Evolutionary conservation across 2,888 invertebrate genomes (phyloP), one percentile per base, ranked within the genome.

Genomic region (Dendrolimus houi): DNA sequence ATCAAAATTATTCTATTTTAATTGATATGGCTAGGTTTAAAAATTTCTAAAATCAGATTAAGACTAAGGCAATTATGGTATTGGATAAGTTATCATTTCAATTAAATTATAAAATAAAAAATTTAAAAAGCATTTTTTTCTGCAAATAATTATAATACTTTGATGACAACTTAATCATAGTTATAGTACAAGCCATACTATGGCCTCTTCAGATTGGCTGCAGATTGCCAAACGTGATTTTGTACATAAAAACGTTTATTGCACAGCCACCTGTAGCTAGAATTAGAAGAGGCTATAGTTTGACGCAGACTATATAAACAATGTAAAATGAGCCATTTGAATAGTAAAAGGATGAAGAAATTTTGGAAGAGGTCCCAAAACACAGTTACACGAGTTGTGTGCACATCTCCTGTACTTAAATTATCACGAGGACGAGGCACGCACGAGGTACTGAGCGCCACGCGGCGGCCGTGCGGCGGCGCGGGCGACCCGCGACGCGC

Each of bases 401-500:
- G 82, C 81, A 81, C 76, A 70, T 76, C 75, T 81, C 80, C 83
- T 85, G 87, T 83, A 84, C 84, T 85, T 81, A 79, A 68, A 70
- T 81, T 84, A 84, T 87, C 85, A 83, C 85, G 81, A 80, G 77
- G 75, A 78, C 77, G 79, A 81, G 81, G 76, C 81, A 75, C 76
- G 80, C 75, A 66, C 70, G 77, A 76, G 77, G 74, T 73, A 69
- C 69, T 65, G 68, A 66, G 68, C 67, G 14, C 14, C 14, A 14
- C 14, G 14, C 64, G 59, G 64, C 56, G 65, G 60, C 69, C 13
- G 17, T 52, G 62, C 65, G 64, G 63, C 62, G 66, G 64, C 60
- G 68, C 64, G 60, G 63, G 66, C 66, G 68, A 67, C 69, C 62
- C 67, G 62, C 68, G 62, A 14, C 14, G 14, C 14, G 68, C 74